Conservation (phyloP, 2,797 vertebrate species). For the Amblyraja radiata region DNA sequence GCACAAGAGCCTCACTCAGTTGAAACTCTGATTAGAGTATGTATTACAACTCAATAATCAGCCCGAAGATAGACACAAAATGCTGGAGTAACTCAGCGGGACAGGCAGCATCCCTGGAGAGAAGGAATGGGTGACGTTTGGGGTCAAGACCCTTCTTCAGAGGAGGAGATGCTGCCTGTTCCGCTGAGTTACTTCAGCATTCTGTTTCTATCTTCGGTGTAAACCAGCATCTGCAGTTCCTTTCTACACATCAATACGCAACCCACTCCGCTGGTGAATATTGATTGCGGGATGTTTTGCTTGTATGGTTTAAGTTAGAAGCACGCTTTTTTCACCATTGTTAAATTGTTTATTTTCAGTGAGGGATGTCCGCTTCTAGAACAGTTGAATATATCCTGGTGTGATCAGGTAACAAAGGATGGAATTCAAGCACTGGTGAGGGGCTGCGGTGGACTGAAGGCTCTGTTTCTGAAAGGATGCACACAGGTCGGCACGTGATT, state of each 20-base stretch:
- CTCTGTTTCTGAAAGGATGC: conserved; percentile 90
- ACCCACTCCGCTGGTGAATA: background rate
- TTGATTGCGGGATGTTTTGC: background rate
- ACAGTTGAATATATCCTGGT: conserved; percentile 96
- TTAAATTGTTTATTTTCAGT: conserved; percentile 52
- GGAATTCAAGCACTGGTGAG: conserved; percentile 88
- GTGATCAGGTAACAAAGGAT: conserved; percentile 94
- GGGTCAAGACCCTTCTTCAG: no score
- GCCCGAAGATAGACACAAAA: no score
- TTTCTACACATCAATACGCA: background rate
- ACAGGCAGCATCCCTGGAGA: no score
- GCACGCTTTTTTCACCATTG: background rate
- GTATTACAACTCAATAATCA: background rate
- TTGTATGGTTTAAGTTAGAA: background rate
- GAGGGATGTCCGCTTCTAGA: conserved; percentile 92
- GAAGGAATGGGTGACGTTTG: no score
- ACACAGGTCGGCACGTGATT: conserved; percentile 70
- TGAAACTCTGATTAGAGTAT: background rate
- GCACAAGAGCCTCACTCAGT: background rate
- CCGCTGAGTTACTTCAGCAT: no score
- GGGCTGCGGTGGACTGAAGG: conserved; percentile 82
- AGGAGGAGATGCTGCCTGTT: no score
- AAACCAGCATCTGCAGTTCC: no score
- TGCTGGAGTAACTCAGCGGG: no score
- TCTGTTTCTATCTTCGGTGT: no score